Conservation (phyloP, 2,888 invertebrate genomes). For the Camponotus fellah region DNA sequence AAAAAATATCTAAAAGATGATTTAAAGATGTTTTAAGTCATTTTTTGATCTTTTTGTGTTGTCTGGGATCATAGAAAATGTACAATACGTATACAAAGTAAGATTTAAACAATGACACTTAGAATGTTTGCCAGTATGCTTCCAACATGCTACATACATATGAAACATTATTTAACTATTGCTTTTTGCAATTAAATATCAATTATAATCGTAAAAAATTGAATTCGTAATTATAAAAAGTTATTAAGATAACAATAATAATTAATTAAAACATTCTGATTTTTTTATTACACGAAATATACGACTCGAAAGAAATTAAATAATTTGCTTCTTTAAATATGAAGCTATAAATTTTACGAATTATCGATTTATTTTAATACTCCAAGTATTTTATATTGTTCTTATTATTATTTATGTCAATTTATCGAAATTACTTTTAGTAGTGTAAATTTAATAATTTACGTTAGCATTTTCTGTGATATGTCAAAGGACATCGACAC, state of each 20-base stretch:
- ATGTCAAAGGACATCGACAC: slow-evolving; percentile 34
- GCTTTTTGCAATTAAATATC: neutral
- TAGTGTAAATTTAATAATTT: neutral
- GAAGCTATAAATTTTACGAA: neutral
- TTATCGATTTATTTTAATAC: neutral
- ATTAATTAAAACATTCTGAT: neutral
- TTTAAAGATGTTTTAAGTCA: too few relatives aligned
- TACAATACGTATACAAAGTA: neutral
- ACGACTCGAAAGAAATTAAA: neutral
- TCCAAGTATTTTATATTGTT: neutral
- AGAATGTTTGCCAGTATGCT: neutral
- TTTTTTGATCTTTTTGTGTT: too few relatives aligned
- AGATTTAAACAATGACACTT: neutral
- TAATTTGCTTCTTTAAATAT: neutral
- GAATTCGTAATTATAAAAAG: neutral
- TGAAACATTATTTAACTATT: slow-evolving; percentile 1
- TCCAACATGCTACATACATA: neutral
- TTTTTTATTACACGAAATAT: neutral
- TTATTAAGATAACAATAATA: neutral
- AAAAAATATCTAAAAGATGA: too few relatives aligned
- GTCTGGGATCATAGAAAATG: neutral
- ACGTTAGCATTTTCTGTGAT: neutral
- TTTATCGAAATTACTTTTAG: neutral
- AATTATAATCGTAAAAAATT: neutral
- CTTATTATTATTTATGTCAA: neutral